Evolutionary conservation across 1,140 invertebrate species (phyloP).

Genomic region (Apis mellifera): Amel_HAv3.1 CM009939.2:6989001-6989500

Average conservation of each 20-base stretch:
- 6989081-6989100: too few species aligned
- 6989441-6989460: conserved; percentile 68
- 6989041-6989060: too few species aligned
- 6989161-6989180: too few species aligned
- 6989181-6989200: background rate
- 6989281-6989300: conserved; percentile 4
- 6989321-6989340: conserved; percentile 31
- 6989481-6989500: conserved; percentile 59
- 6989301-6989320: background rate
- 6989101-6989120: too few species aligned
- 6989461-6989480: conserved; percentile 66
- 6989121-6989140: too few species aligned
- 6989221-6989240: background rate
- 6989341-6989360: conserved; percentile 57
- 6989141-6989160: too few species aligned
- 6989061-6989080: too few species aligned
- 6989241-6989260: background rate
- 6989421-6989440: conserved; percentile 37
- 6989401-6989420: conserved; percentile 78
- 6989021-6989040: too few species aligned
- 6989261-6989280: background rate
- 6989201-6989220: background rate
- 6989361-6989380: conserved; percentile 78
- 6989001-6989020: too few species aligned
- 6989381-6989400: conserved; percentile 80